phyloP scores from a whole-genome alignment of 2,797 vertebrate species.

The Etheostoma nigrum region DNA sequence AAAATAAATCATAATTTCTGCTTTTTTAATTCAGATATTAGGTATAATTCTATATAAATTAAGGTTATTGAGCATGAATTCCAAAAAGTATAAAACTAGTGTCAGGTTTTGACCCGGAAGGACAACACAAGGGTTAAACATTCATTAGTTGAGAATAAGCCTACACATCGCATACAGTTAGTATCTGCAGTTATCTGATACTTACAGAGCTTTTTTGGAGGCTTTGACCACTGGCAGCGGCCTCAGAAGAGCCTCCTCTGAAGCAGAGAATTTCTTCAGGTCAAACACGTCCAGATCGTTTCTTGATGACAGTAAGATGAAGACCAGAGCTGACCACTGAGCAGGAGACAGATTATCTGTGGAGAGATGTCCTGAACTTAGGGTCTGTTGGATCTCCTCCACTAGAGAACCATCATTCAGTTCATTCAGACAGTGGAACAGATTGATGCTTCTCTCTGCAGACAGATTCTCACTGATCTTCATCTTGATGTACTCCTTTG shows the following conservation, averaged over 20 bases:
- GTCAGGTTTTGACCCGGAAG: too few species aligned
- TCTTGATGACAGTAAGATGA: slow-evolving; percentile 42
- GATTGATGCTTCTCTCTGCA: too few species aligned
- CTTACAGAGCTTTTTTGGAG: neutral
- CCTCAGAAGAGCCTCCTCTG: neutral
- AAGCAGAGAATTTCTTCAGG: neutral
- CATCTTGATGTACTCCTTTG: too few species aligned
- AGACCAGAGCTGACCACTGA: slow-evolving; percentile 47
- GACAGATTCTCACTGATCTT: too few species aligned
- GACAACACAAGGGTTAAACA: too few species aligned
- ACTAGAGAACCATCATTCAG: slow-evolving; percentile 12
- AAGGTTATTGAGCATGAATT: too few species aligned
- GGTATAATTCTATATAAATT: too few species aligned
- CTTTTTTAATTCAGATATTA: too few species aligned
- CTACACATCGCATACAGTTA: too few species aligned
- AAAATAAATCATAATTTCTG: too few species aligned
- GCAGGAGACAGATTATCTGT: slow-evolving; percentile 16
- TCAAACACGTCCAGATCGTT: neutral
- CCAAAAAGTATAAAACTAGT: too few species aligned
- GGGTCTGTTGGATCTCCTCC: slow-evolving; percentile 18
- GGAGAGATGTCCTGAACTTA: slow-evolving; percentile 28
- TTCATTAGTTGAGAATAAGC: too few species aligned
- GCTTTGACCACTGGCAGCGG: slow-evolving; percentile 4
- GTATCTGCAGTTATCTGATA: neutral
- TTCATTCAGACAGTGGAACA: slow-evolving; percentile 3